A percentile compares a stretch with the other conserved stretches of the same genome.
Conservation (phyloP, 2,797 vertebrate species). For the Bryconaethiops microstoma region DNA sequence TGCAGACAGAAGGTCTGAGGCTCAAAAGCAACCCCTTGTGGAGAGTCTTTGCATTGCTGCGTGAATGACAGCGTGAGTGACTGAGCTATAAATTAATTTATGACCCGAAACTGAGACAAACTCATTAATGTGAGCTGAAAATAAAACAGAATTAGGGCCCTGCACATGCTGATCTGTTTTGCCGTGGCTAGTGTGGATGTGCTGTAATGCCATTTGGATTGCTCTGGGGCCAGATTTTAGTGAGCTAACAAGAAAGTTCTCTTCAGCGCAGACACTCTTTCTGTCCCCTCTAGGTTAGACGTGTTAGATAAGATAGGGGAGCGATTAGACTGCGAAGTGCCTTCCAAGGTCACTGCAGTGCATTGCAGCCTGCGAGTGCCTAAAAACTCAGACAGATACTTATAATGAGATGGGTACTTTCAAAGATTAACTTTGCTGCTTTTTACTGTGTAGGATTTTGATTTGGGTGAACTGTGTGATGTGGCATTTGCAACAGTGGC, state of each 20-base stretch:
- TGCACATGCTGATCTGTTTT: not conserved
- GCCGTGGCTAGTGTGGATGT: not conserved
- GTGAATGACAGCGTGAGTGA: not conserved
- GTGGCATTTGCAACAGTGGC: not conserved
- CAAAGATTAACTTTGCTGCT: not conserved
- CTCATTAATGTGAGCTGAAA: too few species aligned
- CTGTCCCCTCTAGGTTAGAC: too few species aligned
- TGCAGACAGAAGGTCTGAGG: not conserved
- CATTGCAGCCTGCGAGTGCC: not conserved
- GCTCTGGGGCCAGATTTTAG: not conserved
- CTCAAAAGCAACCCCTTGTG: not conserved
- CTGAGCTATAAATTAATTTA: not conserved
- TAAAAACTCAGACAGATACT: conserved; percentile 6
- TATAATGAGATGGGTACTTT: conserved; percentile 8
- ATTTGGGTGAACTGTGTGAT: conserved; percentile 12
- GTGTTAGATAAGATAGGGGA: not conserved
- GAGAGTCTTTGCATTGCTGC: not conserved
- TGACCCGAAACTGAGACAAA: not conserved
- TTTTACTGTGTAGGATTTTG: not conserved
- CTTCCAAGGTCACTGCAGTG: conserved; percentile 17
- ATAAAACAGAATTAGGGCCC: too few species aligned
- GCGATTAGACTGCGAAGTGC: conserved; percentile 1
- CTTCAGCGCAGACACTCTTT: too few species aligned
- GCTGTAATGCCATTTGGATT: not conserved
- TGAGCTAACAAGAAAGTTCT: not conserved